These are phyloP conservation scores for Siphlonurus alternatus DNA, from an alignment of 2,888 invertebrate genomes.

Conservation along the genomic window DNA sequence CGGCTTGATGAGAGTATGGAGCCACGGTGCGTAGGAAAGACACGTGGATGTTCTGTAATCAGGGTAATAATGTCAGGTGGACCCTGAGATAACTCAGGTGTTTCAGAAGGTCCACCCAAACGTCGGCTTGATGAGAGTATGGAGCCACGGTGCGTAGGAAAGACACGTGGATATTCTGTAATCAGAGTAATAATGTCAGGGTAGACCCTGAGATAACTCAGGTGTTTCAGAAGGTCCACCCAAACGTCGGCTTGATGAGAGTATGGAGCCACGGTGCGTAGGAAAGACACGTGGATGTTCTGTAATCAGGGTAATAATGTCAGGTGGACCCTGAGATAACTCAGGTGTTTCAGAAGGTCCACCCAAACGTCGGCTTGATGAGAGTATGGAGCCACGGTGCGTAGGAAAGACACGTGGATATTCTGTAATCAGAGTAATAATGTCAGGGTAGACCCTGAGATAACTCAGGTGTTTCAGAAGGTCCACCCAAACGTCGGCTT, in stretches of 20 bases:
- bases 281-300: conserved; percentile 94
- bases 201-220: conserved; percentile 65
- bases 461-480: conserved; percentile 81
- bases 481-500: conserved; percentile 96
- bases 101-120: conserved; percentile 88
- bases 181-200: too few relatives aligned
- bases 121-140: conserved; percentile 96
- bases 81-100: conserved; percentile 72
- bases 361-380: conserved; percentile 98
- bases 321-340: conserved; percentile 61
- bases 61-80: too few relatives aligned
- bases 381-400: conserved; percentile 96
- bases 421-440: too few relatives aligned
- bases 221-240: conserved; percentile 83
- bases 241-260: conserved; percentile 98
- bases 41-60: conserved; percentile 86
- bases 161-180: conserved; percentile 87
- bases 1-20: conserved; percentile 96
- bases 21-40: conserved; percentile 94
- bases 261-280: conserved; percentile 93
- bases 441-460: conserved; percentile 49
- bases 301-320: too few relatives aligned
- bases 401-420: conserved; percentile 89
- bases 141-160: conserved; percentile 94
- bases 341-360: conserved; percentile 77